Conservation (phyloP, 2,888 invertebrate genomes). For the Andrena dorsata region DNA sequence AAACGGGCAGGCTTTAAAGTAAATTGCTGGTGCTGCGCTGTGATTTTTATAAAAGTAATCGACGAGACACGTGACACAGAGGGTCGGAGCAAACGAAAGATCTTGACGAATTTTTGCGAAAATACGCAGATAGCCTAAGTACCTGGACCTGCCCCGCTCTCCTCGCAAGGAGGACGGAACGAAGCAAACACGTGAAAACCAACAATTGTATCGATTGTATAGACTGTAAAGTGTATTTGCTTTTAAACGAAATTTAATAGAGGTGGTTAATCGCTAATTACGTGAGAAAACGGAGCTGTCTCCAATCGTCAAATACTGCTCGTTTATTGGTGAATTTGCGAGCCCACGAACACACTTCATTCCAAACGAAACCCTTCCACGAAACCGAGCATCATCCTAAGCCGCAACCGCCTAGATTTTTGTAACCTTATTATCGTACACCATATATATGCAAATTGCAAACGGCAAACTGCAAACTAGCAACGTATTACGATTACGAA, state of each 20-base stretch:
- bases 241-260: conserved; percentile 86
- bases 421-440: no score
- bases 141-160: conserved; percentile 82
- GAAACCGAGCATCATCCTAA: not conserved
- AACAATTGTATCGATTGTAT: conserved; percentile 77
- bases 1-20: conserved; percentile 78
- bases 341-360: not conserved
- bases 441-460: no score
- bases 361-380: conserved; percentile 60
- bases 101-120: conserved; percentile 77
- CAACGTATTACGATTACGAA: not conserved
- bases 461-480: not conserved
- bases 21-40: conserved; percentile 83
- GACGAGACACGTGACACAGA: conserved; percentile 22
- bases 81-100: conserved; percentile 50
- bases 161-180: conserved; percentile 66
- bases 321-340: conserved; percentile 53
- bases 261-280: conserved; percentile 84
- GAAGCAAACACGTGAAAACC: conserved; percentile 49
- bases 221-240: conserved; percentile 82
- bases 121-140: conserved; percentile 83
- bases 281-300: conserved; percentile 62
- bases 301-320: conserved; percentile 69
- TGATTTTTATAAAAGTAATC: conserved; percentile 79
- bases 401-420: not conserved